A percentile compares a stretch with the other conserved stretches of the same genome.
Evolutionary conservation across 2,797 vertebrate genomes (phyloP).

Genomic region (Etheostoma nigrum): DNA sequence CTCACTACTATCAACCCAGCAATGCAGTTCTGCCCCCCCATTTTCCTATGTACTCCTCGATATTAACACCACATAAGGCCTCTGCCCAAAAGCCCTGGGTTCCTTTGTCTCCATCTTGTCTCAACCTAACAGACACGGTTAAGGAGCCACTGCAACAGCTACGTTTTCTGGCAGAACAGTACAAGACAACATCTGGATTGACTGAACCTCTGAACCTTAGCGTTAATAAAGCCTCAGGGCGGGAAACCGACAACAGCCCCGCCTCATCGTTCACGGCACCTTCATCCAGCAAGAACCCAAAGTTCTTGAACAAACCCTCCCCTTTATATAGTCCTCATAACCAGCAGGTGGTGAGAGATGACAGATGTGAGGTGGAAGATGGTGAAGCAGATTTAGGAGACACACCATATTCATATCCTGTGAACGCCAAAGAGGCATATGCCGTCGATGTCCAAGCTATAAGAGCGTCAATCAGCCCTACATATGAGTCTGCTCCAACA

Average conservation of each 20-base stretch:
- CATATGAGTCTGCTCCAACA: not conserved
- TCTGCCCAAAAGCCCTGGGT: slow-evolving; percentile 23
- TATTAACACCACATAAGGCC: slow-evolving; percentile 16
- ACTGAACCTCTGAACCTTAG: slow-evolving; percentile 84
- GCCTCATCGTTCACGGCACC: slow-evolving; percentile 78
- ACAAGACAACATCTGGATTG: slow-evolving; percentile 75
- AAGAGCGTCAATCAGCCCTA: slow-evolving; percentile 15
- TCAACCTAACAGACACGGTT: slow-evolving; percentile 1
- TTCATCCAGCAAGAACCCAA: slow-evolving; percentile 74
- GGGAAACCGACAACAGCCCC: slow-evolving; percentile 44
- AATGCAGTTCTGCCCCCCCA: slow-evolving; percentile 55
- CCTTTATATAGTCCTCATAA: slow-evolving; percentile 69
- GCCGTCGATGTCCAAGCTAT: slow-evolving; percentile 26
- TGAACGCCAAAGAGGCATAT: slow-evolving; percentile 1
- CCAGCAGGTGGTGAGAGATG: slow-evolving; percentile 19
- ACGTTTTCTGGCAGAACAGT: slow-evolving; percentile 79
- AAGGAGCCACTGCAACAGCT: slow-evolving; percentile 76
- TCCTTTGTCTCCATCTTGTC: not conserved
- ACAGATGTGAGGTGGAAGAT: slow-evolving; percentile 40
- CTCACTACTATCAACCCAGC: slow-evolving; percentile 51
- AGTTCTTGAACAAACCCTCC: slow-evolving; percentile 83
- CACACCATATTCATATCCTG: not conserved
- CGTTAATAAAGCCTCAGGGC: slow-evolving; percentile 46
- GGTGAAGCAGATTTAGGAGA: not conserved
- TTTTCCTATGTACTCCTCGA: slow-evolving; percentile 29